Base-by-base conservation (phyloP, 2,888 invertebrate species). In the Dolichomitus sp. region DNA sequence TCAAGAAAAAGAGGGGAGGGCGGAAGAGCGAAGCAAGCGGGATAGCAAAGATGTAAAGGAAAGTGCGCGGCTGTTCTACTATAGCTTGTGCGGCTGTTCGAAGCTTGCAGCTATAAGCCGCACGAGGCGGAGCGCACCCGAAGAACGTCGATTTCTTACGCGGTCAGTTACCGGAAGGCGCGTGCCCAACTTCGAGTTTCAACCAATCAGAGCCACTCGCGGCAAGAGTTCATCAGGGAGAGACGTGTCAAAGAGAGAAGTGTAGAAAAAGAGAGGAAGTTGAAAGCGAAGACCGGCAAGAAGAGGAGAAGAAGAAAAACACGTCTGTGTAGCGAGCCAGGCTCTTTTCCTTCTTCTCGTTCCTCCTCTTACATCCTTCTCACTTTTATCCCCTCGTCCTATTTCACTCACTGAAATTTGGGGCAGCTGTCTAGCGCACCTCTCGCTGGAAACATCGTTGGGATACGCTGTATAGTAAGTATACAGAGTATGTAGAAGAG, bases 361-460 rank as follows among this genome's bases (percentile, higher is more conserved):
- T 57, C 30, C 63, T 52, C 30, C 72, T 42, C 59, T 68, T 65
- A 52, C 50, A 42, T 73, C 52, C 23, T 27, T 68, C 59, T 74
- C 65, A 17, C 27, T 69, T 52, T 63, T 40, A n/a, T 6, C 50
- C 61, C 27, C 17, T 57, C 75, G 27, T 54, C 69, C 52, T 63
- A 59, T 73, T 52, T 75, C 69, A 65, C 72, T 80, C 81, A 75
- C 83, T 77, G 78, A 84, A 87, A 85, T 85, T 81, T 86, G 63
- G 81, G 83, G 69, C 85, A 87, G 83, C 81, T 85, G 86, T 65
- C 75, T 72, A 52, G 12, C 69, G 72, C 40, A 69, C 69, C 77
- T 33, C 79, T 12, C 57, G 37, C 72, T 52, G 42, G 72, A 57
- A 75, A 74, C 48, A 65, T 66, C 63, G 40, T 48, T 37, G 42